Evolutionary conservation across 1,140 invertebrate genomes (phyloP).

Genomic region (Platyura marginata): DNA sequence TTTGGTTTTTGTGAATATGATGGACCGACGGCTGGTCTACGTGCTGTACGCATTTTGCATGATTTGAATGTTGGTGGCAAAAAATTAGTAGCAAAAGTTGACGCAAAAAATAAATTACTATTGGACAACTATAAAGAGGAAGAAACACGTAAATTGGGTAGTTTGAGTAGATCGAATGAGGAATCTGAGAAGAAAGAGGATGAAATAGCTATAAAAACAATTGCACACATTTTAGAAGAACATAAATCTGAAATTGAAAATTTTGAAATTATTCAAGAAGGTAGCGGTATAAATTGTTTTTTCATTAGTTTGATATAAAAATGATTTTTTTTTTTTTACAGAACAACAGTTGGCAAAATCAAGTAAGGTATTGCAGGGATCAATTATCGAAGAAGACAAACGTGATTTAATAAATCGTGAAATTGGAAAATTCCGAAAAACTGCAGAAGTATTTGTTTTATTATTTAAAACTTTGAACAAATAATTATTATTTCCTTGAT

Average conservation of each 20-base stretch:
- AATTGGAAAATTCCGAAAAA: constrained; percentile 93
- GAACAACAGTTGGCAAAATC: constrained; percentile 35
- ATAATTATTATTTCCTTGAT: constrained; percentile 10
- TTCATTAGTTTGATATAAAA: no score
- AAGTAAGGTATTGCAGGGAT: constrained; percentile 49
- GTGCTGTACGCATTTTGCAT: constrained; percentile 86
- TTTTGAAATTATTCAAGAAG: constrained; percentile 32
- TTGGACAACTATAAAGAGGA: constrained; percentile 77
- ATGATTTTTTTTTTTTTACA: constrained; percentile 16
- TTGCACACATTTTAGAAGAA: constrained; percentile 61
- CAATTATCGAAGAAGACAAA: constrained; percentile 89
- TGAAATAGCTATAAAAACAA: constrained; percentile 48
- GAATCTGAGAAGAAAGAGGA: constrained; percentile 59
- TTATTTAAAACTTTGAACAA: background rate
- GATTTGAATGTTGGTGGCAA: constrained; percentile 88
- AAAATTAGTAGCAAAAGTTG: constrained; percentile 89
- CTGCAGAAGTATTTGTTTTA: constrained; percentile 20
- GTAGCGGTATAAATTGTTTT: no score
- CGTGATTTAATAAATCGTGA: constrained; percentile 88
- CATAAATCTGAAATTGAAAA: constrained; percentile 65
- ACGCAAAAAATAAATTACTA: constrained; percentile 89
- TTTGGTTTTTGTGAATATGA: constrained; percentile 95
- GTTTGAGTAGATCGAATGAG: constrained; percentile 19
- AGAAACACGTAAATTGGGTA: constrained; percentile 21
- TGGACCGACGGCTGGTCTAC: constrained; percentile 84